Conservation (phyloP, 2,888 invertebrate species). For the Zhuqinia jingwanae region DNA sequence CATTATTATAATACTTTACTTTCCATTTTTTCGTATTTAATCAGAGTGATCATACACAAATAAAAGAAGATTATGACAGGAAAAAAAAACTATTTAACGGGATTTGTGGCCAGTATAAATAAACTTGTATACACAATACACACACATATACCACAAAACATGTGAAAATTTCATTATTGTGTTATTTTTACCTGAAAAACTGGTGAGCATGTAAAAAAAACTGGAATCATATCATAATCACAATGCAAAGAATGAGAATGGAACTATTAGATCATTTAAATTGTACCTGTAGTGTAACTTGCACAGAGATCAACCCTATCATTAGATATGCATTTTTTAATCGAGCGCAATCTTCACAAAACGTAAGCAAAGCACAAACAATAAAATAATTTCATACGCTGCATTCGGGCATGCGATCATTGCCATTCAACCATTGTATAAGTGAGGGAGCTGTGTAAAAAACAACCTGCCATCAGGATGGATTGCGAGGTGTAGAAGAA, state of each 20-base stretch:
- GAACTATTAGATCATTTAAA: no score
- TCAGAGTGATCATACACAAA: conserved; percentile 23
- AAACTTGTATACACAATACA: conserved; percentile 5
- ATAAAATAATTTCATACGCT: neutral
- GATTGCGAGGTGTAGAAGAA: neutral
- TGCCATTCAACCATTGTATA: neutral
- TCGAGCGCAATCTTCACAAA: no score
- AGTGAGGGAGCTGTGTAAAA: neutral
- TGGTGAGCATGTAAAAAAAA: no score
- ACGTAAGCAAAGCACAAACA: neutral
- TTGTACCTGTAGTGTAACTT: no score
- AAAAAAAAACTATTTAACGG: conserved; percentile 16
- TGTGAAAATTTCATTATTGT: neutral
- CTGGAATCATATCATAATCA: no score
- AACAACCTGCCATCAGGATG: conserved; percentile 1
- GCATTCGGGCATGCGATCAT: neutral
- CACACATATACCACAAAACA: neutral
- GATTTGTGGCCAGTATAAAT: conserved; percentile 6
- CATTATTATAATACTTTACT: conserved; percentile 16
- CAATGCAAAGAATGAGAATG: no score
- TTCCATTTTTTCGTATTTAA: conserved; percentile 44
- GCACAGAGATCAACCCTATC: no score
- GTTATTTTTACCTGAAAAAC: neutral
- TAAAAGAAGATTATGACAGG: neutral
- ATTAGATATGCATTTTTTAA: no score